phyloP scores from a whole-genome alignment of 2,888 invertebrate species.

The Aporophyla lueneburgensis region DNA sequence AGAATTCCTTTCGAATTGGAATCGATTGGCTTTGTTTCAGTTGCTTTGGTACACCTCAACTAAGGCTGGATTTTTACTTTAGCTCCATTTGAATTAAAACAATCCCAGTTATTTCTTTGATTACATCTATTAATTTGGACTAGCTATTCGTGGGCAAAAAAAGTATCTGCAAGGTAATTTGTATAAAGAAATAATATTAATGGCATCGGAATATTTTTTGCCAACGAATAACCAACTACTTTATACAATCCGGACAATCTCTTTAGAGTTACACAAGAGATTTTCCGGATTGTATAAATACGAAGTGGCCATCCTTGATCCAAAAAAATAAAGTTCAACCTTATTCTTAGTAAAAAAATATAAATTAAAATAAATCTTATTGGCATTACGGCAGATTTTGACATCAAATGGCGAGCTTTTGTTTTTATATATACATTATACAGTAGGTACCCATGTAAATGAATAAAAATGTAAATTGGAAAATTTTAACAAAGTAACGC shows the following conservation, averaged over 20 bases:
- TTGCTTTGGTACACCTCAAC: neutral
- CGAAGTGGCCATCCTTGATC: neutral
- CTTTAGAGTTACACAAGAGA: neutral
- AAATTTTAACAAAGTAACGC: neutral
- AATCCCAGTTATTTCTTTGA: neutral
- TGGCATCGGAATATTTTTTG: conserved; percentile 5
- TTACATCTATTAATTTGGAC: neutral
- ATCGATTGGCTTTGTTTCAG: neutral
- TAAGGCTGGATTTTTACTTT: neutral
- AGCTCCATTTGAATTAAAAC: neutral
- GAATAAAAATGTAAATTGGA: neutral
- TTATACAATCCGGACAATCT: neutral
- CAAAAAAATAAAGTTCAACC: neutral
- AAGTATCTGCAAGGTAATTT: neutral
- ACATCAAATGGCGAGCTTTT: conserved; percentile 4
- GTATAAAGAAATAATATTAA: too few relatives aligned
- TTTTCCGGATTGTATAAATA: neutral
- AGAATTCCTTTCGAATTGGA: conserved; percentile 10
- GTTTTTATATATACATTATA: too few relatives aligned
- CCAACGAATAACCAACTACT: neutral
- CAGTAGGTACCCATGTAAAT: neutral
- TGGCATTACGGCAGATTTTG: conserved; percentile 1
- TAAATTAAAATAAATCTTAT: conserved; percentile 8
- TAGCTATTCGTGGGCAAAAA: neutral
- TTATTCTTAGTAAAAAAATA: neutral